Percentiles rank a stretch among this genome's conserved stretches.
Evolutionary conservation across 2,888 invertebrate genomes (phyloP).

Genomic region (Amphipoea oculea): DNA sequence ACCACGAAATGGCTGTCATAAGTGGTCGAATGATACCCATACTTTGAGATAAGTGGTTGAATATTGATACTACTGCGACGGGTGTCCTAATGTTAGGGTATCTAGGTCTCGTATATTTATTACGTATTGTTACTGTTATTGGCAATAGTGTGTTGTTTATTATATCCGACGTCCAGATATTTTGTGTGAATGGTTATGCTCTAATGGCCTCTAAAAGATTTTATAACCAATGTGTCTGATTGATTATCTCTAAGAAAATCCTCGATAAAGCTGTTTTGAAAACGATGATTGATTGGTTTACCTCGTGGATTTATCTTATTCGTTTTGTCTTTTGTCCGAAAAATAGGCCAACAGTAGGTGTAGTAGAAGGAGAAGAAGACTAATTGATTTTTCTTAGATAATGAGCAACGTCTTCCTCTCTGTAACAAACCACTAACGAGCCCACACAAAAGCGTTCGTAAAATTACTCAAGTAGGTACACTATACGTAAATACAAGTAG

Average conservation of each 20-base stretch:
- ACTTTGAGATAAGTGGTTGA: conserved; percentile 16
- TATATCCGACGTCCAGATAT: conserved; percentile 16
- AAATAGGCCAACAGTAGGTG: background rate
- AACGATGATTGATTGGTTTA: conserved; percentile 3
- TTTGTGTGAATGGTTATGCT: background rate
- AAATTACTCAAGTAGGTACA: conserved; percentile 3
- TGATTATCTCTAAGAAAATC: conserved; percentile 1
- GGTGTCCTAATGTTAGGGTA: conserved; percentile 10
- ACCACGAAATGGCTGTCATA: conserved; percentile 2
- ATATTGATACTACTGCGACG: conserved; percentile 10
- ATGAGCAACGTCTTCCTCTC: background rate
- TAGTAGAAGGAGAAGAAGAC: background rate
- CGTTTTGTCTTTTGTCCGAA: background rate
- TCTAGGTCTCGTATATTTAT: conserved; percentile 12
- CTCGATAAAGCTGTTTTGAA: background rate
- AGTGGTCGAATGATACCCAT: conserved; percentile 11
- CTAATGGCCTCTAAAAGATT: conserved; percentile 5
- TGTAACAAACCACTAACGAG: background rate
- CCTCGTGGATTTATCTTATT: background rate
- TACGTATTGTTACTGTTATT: conserved; percentile 12
- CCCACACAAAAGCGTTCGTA: conserved; percentile 3
- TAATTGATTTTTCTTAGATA: background rate
- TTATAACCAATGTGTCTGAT: background rate
- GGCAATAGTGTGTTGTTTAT: conserved; percentile 5
- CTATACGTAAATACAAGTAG: conserved; percentile 19